phyloP scores from a whole-genome alignment of 2,797 vertebrate species.

The Eptatretus atami region DNA sequence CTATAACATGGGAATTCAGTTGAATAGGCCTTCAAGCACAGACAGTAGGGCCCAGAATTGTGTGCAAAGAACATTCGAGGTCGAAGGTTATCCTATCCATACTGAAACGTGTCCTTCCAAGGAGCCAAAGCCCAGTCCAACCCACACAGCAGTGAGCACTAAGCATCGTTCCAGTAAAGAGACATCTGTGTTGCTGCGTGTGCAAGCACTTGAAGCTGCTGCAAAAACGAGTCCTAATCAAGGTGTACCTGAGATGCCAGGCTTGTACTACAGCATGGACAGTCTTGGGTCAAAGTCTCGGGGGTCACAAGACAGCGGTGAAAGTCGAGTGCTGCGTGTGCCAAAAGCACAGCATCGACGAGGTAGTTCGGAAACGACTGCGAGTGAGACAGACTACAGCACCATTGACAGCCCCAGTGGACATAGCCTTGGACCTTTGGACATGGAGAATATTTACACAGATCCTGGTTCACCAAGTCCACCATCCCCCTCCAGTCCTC shows the following conservation, averaged over 20 bases:
- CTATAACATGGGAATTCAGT: too few species aligned
- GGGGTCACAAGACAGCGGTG: background rate
- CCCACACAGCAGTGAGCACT: too few species aligned
- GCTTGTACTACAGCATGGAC: background rate
- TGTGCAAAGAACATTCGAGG: too few species aligned
- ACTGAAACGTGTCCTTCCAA: too few species aligned
- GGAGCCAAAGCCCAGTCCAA: too few species aligned
- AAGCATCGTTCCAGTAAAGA: too few species aligned
- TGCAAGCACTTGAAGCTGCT: background rate
- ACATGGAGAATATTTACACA: conserved; percentile 1
- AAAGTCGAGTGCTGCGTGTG: background rate
- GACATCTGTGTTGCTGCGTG: background rate
- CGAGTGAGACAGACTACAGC: conserved; percentile 5
- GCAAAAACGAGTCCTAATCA: background rate
- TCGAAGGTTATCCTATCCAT: too few species aligned
- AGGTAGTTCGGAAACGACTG: background rate
- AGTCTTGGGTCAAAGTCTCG: background rate
- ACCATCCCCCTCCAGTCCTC: background rate
- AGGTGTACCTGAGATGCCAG: conserved; percentile 3
- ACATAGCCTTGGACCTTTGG: background rate
- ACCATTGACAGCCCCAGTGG: background rate
- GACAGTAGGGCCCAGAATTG: too few species aligned
- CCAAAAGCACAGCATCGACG: background rate
- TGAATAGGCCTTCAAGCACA: too few species aligned
- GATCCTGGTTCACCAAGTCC: conserved; percentile 1